phyloP scores from a whole-genome alignment of 1,140 invertebrate species.

The Drosophila pallidifrons region DNA sequence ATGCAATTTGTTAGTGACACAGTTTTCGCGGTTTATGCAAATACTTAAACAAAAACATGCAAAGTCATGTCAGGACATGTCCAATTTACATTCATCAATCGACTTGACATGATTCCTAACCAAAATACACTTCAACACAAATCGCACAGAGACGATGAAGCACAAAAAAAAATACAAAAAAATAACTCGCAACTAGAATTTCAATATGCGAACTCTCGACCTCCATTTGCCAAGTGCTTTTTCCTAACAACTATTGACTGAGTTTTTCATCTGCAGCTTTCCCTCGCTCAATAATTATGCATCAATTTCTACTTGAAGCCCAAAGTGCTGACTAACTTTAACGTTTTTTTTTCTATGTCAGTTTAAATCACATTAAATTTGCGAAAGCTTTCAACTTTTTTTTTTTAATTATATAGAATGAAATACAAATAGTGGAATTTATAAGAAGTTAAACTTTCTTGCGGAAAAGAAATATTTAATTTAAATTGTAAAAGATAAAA shows the following conservation, averaged over 20 bases:
- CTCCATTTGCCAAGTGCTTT: slow-evolving; percentile 1
- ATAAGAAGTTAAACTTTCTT: no score
- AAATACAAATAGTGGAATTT: no score
- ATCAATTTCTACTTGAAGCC: background rate
- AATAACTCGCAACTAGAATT: no score
- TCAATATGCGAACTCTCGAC: slow-evolving; percentile 2
- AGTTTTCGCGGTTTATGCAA: slow-evolving; percentile 7
- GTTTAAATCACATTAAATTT: no score
- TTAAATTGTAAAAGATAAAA: no score
- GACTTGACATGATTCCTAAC: slow-evolving; percentile 9
- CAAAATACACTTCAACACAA: background rate
- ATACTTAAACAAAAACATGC: slow-evolving; percentile 7
- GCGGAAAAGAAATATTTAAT: no score
- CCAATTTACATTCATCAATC: slow-evolving; percentile 11
- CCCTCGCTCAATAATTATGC: background rate
- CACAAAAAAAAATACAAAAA: no score
- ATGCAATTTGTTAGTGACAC: slow-evolving; percentile 25
- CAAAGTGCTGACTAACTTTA: background rate
- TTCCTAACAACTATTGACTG: background rate
- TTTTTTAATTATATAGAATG: no score
- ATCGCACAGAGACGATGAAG: no score
- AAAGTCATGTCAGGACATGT: slow-evolving; percentile 15
- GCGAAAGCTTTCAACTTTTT: no score
- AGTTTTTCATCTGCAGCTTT: background rate
- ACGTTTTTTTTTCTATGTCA: no score